Evolutionary conservation across 2,797 vertebrate genomes (phyloP), one percentile per base, ranked within the genome.

Genomic region (Peromyscus nudipes): DNA sequence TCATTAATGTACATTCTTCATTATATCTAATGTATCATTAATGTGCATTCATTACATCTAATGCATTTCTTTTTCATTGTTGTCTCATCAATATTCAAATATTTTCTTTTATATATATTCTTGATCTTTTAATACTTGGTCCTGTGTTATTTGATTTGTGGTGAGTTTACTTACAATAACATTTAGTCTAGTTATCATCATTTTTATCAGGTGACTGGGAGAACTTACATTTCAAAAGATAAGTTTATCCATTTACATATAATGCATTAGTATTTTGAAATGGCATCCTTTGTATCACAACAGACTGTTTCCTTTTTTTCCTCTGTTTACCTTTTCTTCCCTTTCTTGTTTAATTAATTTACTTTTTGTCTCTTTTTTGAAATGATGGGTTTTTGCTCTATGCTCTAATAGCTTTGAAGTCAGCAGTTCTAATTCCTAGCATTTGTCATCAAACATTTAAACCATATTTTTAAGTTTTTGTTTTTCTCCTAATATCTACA

Each of bases 261-360:
- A 92, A 89, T 17, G n/a, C 5, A 49, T 71, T 84, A 27, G 37
- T 71, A 94, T 80, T 92, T 91, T 90, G 60, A 65, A 55, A 94
- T 76, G n/a, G 9, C 62, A 16, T 43, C 43, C 29, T 91, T 71
- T 90, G 16, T 43, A 96, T 73, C 84, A 91, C 43, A 94, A 75
- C 37, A 43, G 93, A 73, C 13, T 31, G 43, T 57, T 25, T 75
- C n/a, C 75, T 37, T 57, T 29, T 16, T 64, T 55, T 4, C 55
- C 94, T 83, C 37, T 86, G 3, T 69, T 69, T 82, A 27, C 16
- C 21, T 46, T 49, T 37, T 4, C 21, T 80, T 64, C 71, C 27
- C 14, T 19, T 92, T 84, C 14, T 5, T 19, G 0, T 43, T 69
- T 80, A 23, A 49, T 71, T 52, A 25, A 43, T 57, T 62, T 65